Percentiles rank a stretch among this genome's conserved stretches.
Evolutionary conservation across 2,113 vertebrate species (phyloP).

Genomic region (Hippolais icterina): DNA sequence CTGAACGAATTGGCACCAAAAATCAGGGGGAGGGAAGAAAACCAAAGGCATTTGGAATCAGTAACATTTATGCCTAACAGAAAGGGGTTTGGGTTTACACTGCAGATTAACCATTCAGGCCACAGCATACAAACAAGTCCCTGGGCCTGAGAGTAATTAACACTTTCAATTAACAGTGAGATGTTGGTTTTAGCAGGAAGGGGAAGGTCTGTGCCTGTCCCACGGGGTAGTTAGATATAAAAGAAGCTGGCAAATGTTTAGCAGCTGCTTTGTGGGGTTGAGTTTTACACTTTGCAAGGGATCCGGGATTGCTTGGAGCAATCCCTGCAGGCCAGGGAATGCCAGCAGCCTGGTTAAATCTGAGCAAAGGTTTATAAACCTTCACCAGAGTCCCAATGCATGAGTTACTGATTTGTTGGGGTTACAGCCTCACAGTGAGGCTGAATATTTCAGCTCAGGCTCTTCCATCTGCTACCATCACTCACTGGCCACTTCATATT

Average conservation of each 20-base stretch:
- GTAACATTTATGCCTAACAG: neutral
- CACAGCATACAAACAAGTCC: neutral
- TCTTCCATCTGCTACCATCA: neutral
- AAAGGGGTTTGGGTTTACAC: neutral
- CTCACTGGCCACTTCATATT: neutral
- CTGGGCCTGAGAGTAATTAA: neutral
- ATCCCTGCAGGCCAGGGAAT: neutral
- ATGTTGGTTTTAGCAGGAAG: neutral
- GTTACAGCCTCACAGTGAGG: neutral
- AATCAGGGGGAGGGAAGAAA: neutral
- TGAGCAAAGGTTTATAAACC: neutral
- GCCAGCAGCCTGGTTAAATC: neutral
- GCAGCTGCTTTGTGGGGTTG: neutral
- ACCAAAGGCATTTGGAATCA: neutral
- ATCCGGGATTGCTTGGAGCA: neutral
- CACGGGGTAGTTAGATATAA: neutral
- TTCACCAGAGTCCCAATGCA: neutral
- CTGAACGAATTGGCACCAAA: neutral
- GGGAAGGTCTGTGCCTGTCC: neutral
- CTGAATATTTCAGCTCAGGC: neutral
- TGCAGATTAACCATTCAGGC: conserved; percentile 22
- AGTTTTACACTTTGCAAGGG: neutral
- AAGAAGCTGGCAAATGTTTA: conserved; percentile 22
- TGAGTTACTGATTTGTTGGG: neutral
- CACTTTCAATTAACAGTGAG: neutral